Conservation (phyloP, 1,140 invertebrate genomes). For the Zaprionus africanus region DNA sequence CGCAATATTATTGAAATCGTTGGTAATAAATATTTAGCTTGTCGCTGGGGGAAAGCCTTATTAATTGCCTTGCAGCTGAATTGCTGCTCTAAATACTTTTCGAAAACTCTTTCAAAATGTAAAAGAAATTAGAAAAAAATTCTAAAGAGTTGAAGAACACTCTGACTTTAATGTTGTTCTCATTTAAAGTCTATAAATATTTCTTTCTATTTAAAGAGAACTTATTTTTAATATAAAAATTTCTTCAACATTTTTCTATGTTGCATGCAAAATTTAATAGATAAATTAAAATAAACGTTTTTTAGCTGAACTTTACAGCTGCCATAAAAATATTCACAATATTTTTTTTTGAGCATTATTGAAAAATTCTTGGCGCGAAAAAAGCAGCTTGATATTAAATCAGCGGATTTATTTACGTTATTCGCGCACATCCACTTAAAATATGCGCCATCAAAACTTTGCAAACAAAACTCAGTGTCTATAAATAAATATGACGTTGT, state of each 20-base stretch:
- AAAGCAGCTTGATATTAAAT: not conserved
- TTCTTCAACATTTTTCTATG: not conserved
- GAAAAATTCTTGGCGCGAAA: not conserved
- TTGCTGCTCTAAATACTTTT: conserved; percentile 1
- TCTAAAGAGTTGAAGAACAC: no score
- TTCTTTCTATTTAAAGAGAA: not conserved
- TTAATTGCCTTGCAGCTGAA: not conserved
- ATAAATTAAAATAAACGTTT: not conserved
- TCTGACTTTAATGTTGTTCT: not conserved
- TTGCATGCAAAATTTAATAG: not conserved
- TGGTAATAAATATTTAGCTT: conserved; percentile 8
- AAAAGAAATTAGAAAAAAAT: not conserved
- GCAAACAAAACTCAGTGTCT: conserved; percentile 3
- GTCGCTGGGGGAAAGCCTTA: not conserved
- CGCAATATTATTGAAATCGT: conserved; percentile 17
- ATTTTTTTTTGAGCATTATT: not conserved
- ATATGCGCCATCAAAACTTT: conserved; percentile 5
- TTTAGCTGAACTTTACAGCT: not conserved
- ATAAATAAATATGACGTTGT: conserved; percentile 6
- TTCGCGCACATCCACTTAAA: not conserved
- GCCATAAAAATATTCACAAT: not conserved
- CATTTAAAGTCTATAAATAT: not conserved
- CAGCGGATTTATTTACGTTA: not conserved
- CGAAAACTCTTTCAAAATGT: not conserved
- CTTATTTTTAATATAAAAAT: not conserved